These are phyloP conservation scores for Leptosomus discolor DNA, from an alignment of 2,113 vertebrate species.

Conservation along the genomic window DNA sequence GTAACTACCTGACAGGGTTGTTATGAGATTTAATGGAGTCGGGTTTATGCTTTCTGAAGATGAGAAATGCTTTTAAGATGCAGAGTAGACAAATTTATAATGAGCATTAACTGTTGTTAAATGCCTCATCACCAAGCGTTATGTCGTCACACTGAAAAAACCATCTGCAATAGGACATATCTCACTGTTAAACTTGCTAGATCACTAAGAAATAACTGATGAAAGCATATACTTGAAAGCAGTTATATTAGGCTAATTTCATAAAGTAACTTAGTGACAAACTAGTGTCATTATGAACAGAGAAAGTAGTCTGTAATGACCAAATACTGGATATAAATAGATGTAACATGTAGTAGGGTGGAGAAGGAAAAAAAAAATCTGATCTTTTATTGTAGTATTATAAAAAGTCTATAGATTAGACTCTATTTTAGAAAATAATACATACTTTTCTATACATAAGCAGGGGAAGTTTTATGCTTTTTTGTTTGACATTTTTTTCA, in stretches of 20 bases:
- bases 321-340: neutral
- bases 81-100: neutral
- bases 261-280: neutral
- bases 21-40: neutral
- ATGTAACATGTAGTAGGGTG: neutral
- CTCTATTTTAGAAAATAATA: neutral
- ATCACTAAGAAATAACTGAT: neutral
- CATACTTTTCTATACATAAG: neutral
- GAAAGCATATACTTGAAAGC: neutral
- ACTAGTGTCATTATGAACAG: neutral
- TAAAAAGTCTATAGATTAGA: neutral
- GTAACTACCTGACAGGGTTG: neutral
- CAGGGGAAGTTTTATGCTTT: neutral
- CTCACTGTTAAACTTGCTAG: neutral
- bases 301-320: neutral
- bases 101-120: neutral
- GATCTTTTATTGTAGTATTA: neutral
- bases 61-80: neutral
- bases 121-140: neutral
- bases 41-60: neutral
- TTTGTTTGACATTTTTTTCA: neutral
- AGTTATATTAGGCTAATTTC: neutral
- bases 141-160: neutral
- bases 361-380: neutral
- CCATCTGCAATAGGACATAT: neutral